A percentile compares a stretch with the other conserved stretches of the same genome.
Evolutionary conservation across 1,140 invertebrate species (phyloP).

Genomic region (Ips nitidus): DNA sequence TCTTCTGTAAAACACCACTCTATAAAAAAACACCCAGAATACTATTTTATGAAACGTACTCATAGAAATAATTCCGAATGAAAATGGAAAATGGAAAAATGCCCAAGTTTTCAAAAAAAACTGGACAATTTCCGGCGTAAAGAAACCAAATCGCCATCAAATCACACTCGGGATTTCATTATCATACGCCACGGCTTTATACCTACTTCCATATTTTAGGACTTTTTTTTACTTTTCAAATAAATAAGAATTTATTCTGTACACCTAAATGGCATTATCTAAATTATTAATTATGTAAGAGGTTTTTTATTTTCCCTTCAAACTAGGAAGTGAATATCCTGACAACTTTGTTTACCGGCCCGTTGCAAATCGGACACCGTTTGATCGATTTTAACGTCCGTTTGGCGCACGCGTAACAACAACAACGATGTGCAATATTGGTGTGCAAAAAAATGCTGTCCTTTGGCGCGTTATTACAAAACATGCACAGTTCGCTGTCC

Average conservation of each 20-base stretch:
- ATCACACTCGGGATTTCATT: too few relatives aligned
- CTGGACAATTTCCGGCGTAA: too few relatives aligned
- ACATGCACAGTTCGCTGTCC: slow-evolving; percentile 57
- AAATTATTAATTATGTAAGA: background rate
- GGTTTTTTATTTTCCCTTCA: background rate
- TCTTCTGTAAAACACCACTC: too few relatives aligned
- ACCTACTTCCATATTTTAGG: too few relatives aligned
- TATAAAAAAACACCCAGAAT: too few relatives aligned
- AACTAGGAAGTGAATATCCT: slow-evolving; percentile 54
- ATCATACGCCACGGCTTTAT: too few relatives aligned
- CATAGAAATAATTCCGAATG: too few relatives aligned
- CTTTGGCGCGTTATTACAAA: slow-evolving; percentile 62
- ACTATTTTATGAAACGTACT: too few relatives aligned
- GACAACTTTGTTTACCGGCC: slow-evolving; percentile 64
- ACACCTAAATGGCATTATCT: slow-evolving; percentile 9
- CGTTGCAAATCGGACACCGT: slow-evolving; percentile 67
- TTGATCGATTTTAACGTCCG: slow-evolving; percentile 63
- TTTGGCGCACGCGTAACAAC: slow-evolving; percentile 68
- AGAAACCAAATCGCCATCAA: too few relatives aligned
- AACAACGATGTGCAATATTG: slow-evolving; percentile 63
- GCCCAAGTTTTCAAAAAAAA: too few relatives aligned
- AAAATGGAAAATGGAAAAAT: too few relatives aligned
- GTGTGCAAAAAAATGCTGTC: slow-evolving; percentile 68
- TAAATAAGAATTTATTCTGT: slow-evolving; percentile 18
- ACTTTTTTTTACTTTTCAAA: background rate